These are phyloP conservation scores for Beroe forskalii DNA, from an alignment of 37 sponge, comb jelly and placozoan genomes.

Conservation along the genomic window DNA sequence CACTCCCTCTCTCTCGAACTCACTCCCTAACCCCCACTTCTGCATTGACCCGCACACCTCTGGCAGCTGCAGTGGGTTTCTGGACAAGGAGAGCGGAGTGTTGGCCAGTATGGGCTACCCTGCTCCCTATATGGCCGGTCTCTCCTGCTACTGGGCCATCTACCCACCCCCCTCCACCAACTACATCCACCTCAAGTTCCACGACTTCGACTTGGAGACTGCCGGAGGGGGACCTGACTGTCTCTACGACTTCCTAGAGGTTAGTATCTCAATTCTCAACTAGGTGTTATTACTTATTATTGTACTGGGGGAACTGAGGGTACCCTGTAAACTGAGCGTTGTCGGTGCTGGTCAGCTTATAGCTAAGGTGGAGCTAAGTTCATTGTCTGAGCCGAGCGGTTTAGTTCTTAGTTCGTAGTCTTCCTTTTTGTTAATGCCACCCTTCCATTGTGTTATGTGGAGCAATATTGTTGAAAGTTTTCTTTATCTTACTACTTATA, in stretches of 20 bases:
- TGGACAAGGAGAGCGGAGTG: background rate
- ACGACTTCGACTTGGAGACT: constrained; percentile 36
- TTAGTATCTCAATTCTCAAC: too few species aligned
- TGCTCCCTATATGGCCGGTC: constrained; percentile 29
- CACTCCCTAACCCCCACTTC: background rate
- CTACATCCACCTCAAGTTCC: constrained; percentile 17
- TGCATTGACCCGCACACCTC: background rate
- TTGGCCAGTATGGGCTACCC: constrained; percentile 44
- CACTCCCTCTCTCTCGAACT: background rate
- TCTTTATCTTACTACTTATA: too few species aligned
- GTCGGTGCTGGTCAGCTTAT: too few species aligned
- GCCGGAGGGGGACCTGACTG: background rate
- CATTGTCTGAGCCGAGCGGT: too few species aligned
- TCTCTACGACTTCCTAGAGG: constrained; percentile 42
- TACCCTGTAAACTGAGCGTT: too few species aligned
- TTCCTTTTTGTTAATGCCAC: too few species aligned
- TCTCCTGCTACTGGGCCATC: constrained; percentile 41
- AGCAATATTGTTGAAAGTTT: too few species aligned
- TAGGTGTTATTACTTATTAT: too few species aligned
- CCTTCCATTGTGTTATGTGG: too few species aligned
- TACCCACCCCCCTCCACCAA: constrained; percentile 12
- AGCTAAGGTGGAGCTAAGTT: too few species aligned
- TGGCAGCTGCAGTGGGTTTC: constrained; percentile 40
- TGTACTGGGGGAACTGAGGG: too few species aligned
- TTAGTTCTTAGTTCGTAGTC: too few species aligned